A percentile compares a stretch with the other conserved stretches of the same genome.
Evolutionary conservation across 2,797 vertebrate genomes (phyloP).

Genomic region (Lepilemur ruficaudatus): DNA sequence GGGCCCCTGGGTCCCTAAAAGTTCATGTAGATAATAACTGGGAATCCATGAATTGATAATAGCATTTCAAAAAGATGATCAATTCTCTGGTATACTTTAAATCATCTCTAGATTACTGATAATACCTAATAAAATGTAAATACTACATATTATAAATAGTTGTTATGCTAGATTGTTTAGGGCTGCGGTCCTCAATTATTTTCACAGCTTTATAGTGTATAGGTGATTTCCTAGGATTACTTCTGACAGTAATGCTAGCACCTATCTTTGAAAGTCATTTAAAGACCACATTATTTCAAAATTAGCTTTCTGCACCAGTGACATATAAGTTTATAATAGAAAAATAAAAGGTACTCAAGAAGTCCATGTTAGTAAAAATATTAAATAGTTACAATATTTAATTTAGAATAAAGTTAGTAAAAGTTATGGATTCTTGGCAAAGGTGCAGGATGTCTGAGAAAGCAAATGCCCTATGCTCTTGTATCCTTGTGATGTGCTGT

Average conservation of each 20-base stretch:
- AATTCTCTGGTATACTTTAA: not conserved
- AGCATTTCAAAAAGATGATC: not conserved
- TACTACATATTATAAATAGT: not conserved
- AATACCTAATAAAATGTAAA: not conserved
- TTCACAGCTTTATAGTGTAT: not conserved
- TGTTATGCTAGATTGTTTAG: not conserved
- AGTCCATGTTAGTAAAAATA: not conserved
- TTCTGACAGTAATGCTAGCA: not conserved
- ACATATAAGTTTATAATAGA: not conserved
- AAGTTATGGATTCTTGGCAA: not conserved
- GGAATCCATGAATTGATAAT: not conserved
- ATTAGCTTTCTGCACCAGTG: not conserved
- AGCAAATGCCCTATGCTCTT: not conserved
- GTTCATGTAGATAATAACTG: not conserved
- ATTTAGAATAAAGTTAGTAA: not conserved
- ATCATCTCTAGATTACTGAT: too few relatives aligned
- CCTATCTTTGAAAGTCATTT: not conserved
- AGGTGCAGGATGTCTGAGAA: not conserved
- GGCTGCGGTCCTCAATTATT: not conserved
- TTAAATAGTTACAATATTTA: not conserved
- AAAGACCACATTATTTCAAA: not conserved
- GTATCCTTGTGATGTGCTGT: not conserved
- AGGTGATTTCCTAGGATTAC: not conserved
- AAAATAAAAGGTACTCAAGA: slow-evolving; percentile 26
- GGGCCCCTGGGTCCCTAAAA: not conserved